A percentile compares a stretch with the other conserved stretches of the same genome.
These are phyloP conservation scores for Orycteropus afer DNA, from an alignment of 2,113 vertebrate genomes.

Conservation along the genomic window DNA sequence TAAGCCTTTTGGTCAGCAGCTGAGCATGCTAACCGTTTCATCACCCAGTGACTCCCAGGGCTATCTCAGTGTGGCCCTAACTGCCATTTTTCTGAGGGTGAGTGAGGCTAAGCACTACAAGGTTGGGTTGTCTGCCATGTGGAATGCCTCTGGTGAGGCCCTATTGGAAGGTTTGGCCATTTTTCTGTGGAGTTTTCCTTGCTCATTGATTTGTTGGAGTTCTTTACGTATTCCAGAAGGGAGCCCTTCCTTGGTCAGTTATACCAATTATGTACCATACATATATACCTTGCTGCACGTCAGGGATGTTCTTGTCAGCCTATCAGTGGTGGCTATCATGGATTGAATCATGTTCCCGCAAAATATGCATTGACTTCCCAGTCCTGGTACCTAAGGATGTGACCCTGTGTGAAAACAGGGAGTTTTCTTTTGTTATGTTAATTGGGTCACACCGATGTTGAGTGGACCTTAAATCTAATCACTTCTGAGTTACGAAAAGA, in stretches of 20 bases:
- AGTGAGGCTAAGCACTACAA: background rate
- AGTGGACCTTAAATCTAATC: background rate
- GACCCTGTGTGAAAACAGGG: background rate
- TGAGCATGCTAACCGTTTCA: background rate
- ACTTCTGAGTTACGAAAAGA: background rate
- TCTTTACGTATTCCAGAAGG: background rate
- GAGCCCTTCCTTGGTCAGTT: background rate
- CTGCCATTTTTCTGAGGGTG: background rate
- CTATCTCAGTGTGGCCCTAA: background rate
- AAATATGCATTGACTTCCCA: no score
- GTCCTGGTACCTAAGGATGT: background rate
- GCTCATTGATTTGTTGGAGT: background rate
- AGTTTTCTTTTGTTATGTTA: background rate
- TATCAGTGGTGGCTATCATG: background rate
- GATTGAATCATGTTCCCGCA: background rate
- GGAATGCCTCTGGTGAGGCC: no score
- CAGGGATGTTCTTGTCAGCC: background rate
- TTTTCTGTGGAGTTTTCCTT: background rate
- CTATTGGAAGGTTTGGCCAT: rapidly evolving
- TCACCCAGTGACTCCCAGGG: no score
- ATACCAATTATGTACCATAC: background rate
- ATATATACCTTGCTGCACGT: background rate
- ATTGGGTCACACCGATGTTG: background rate
- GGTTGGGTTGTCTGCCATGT: background rate
- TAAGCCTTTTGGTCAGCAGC: background rate